Conservation (phyloP, 2,888 invertebrate species). For the Xestia sexstrigata region DNA sequence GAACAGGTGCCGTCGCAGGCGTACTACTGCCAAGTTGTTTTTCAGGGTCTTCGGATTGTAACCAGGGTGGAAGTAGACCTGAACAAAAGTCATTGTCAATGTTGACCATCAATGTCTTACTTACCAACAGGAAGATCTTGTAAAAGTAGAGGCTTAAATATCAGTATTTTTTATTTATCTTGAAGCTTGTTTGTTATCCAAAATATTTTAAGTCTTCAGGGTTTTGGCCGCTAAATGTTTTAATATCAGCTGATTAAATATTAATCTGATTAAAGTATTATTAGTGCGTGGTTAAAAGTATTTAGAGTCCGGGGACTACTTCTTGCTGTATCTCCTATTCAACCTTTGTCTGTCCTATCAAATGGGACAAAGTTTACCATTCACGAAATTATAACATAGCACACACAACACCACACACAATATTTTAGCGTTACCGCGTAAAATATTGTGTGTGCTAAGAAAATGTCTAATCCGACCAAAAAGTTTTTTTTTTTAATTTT, state of each 20-base stretch:
- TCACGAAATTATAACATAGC: too few relatives aligned
- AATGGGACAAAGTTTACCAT: neutral
- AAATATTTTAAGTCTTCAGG: neutral
- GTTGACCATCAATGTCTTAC: neutral
- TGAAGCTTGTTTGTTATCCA: neutral
- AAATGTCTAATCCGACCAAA: neutral
- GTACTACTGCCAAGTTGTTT: constrained; percentile 83
- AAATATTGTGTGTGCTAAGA: neutral
- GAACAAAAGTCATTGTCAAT: constrained; percentile 1
- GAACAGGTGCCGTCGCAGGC: constrained; percentile 77
- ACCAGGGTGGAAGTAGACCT: constrained; percentile 87
- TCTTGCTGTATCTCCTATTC: neutral
- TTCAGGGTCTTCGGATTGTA: constrained; percentile 81
- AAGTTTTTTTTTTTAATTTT: too few relatives aligned
- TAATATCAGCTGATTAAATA: neutral
- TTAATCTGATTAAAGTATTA: too few relatives aligned
- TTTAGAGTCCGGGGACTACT: neutral
- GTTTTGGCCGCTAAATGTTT: neutral
- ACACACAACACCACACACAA: too few relatives aligned
- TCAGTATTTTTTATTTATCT: neutral
- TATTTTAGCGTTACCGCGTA: too few relatives aligned
- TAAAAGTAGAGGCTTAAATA: neutral
- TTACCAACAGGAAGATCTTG: neutral
- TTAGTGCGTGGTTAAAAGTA: neutral
- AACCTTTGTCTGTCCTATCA: neutral